Evolutionary conservation across 2,113 vertebrate species (phyloP).

Genomic region (Ovibos moschatus): DNA sequence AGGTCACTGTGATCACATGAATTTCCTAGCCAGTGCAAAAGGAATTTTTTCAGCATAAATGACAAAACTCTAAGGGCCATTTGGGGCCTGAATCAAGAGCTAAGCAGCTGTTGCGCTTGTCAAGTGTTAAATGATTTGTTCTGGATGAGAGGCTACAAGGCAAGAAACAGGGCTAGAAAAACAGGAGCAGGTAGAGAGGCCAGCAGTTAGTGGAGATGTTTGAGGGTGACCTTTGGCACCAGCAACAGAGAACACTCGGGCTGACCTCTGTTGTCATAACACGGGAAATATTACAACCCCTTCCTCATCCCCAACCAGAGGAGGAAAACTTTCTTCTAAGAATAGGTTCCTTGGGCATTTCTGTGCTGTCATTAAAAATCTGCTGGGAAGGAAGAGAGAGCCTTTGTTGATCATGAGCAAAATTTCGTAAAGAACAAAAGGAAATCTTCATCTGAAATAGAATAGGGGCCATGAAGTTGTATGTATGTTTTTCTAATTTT

Average conservation of each 20-base stretch:
- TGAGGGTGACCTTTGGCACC: background rate
- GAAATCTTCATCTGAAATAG: background rate
- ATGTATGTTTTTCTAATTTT: background rate
- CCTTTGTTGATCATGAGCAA: background rate
- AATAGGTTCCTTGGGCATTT: background rate
- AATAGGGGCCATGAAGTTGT: background rate
- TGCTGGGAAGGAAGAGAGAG: background rate
- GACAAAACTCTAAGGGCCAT: background rate
- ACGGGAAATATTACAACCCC: too few relatives aligned
- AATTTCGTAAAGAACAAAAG: background rate
- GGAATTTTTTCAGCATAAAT: conserved; percentile 6
- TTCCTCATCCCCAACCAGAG: too few relatives aligned
- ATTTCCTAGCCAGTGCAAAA: background rate
- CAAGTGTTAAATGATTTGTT: conserved; percentile 19
- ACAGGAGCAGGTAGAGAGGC: background rate
- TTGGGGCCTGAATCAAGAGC: background rate
- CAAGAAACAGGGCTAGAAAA: background rate
- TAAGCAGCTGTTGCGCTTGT: conserved; percentile 12
- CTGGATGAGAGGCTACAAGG: background rate
- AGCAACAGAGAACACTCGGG: background rate
- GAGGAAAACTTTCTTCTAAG: background rate
- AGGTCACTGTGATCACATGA: background rate
- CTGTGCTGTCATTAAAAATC: background rate
- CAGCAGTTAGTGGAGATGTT: background rate
- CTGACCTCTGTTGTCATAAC: background rate